These are phyloP conservation scores for Monopis laevigella DNA, from an alignment of 2,888 invertebrate species.

Conservation along the genomic window DNA sequence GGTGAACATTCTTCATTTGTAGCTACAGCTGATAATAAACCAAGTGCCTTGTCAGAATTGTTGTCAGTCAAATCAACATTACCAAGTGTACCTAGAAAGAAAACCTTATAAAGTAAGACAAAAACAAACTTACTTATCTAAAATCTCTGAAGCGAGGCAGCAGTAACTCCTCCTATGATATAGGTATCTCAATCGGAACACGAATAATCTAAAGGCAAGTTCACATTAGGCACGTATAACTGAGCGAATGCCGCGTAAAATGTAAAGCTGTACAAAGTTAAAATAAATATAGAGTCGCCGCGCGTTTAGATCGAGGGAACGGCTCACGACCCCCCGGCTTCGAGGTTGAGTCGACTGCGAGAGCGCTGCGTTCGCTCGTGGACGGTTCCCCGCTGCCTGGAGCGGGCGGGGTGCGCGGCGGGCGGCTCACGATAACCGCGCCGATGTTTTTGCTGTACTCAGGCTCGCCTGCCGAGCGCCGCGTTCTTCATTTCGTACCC, in stretches of 20 bases:
- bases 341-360: conserved; percentile 57
- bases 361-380: conserved; percentile 50
- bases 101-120: too few relatives aligned
- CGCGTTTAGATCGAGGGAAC: conserved; percentile 34
- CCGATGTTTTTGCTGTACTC: conserved; percentile 63
- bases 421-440: conserved; percentile 53
- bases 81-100: too few relatives aligned
- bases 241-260: conserved; percentile 41
- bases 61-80: too few relatives aligned
- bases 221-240: conserved; percentile 26
- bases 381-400: conserved; percentile 37
- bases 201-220: conserved; percentile 16
- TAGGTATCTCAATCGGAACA: conserved; percentile 1
- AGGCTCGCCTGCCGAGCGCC: conserved; percentile 56
- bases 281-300: conserved; percentile 31
- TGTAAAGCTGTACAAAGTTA: conserved; percentile 45
- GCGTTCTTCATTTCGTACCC: conserved; percentile 62
- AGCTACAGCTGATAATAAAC: too few relatives aligned
- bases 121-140: too few relatives aligned
- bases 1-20: too few relatives aligned
- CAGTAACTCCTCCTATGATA: too few relatives aligned
- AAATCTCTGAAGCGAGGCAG: too few relatives aligned
- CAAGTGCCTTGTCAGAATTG: too few relatives aligned
- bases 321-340: conserved; percentile 52
- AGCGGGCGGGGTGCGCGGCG: conserved; percentile 27